phyloP scores from a whole-genome alignment of 2,888 invertebrate genomes.

The Elysia crispata region DNA sequence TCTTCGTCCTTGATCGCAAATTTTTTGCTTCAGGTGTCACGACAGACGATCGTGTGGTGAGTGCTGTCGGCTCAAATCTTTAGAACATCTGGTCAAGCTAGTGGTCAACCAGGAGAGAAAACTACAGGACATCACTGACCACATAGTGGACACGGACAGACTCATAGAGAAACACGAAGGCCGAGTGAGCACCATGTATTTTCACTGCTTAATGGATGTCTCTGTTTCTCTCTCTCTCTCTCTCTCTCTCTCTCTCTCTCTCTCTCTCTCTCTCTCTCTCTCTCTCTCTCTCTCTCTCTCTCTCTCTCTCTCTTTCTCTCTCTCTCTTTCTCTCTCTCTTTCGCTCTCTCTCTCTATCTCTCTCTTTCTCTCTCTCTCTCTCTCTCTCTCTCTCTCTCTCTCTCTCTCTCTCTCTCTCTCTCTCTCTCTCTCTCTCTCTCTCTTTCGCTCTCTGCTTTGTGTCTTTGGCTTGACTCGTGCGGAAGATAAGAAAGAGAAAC shows the following conservation, averaged over 20 bases:
- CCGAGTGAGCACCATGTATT: constrained; percentile 31
- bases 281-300: constrained; percentile 10
- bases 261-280: constrained; percentile 10
- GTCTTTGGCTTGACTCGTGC: no score
- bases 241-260: constrained; percentile 13
- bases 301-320: constrained; percentile 26
- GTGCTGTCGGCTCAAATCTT: constrained; percentile 58
- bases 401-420: background rate
- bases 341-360: constrained; percentile 3
- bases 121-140: constrained; percentile 78
- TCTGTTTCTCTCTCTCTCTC: constrained; percentile 27
- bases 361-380: background rate
- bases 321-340: constrained; percentile 21
- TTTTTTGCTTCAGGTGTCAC: constrained; percentile 26
- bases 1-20: no score
- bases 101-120: constrained; percentile 83
- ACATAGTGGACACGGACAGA: constrained; percentile 84
- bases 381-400: background rate
- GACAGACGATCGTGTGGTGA: constrained; percentile 23
- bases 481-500: no score
- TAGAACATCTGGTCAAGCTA: constrained; percentile 77
- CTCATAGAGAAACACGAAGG: constrained; percentile 83
- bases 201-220: background rate
- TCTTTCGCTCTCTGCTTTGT: background rate
- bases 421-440: background rate